A percentile compares a stretch with the other conserved stretches of the same genome.
These are phyloP conservation scores for Acanthopagrus latus DNA, from an alignment of 2,797 vertebrate genomes.

Conservation along the genomic window DNA sequence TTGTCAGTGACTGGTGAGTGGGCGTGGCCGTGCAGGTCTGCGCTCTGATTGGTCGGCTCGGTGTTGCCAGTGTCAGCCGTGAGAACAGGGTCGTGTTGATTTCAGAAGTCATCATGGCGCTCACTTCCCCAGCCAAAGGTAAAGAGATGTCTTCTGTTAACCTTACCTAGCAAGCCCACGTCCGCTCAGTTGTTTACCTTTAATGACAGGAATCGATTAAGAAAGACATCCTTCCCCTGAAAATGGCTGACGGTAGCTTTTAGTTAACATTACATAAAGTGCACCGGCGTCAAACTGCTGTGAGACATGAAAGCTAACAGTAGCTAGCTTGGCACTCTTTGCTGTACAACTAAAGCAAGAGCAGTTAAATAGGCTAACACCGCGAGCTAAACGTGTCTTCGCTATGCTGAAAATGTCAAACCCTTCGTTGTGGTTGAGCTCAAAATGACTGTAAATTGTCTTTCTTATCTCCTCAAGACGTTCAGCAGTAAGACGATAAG, in stretches of 20 bases:
- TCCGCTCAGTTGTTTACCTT: rapidly evolving
- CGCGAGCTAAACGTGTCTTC: background rate
- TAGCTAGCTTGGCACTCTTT: slow-evolving; percentile 49
- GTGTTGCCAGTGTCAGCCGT: slow-evolving; percentile 32
- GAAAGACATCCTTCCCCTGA: rapidly evolving
- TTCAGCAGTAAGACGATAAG: slow-evolving; percentile 57
- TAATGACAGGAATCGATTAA: too few relatives aligned
- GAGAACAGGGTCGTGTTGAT: slow-evolving; percentile 79
- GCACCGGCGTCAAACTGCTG: slow-evolving; percentile 29
- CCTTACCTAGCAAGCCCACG: background rate
- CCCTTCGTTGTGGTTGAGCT: too few relatives aligned
- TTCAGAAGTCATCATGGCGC: slow-evolving; percentile 88
- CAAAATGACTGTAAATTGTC: background rate
- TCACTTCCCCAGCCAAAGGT: slow-evolving; percentile 79
- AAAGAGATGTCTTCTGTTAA: slow-evolving; percentile 64
- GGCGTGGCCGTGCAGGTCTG: slow-evolving; percentile 37
- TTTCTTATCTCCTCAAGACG: slow-evolving; percentile 48
- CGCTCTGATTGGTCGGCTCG: slow-evolving; percentile 69
- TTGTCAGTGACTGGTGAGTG: background rate
- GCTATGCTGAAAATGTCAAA: background rate
- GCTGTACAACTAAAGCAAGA: slow-evolving; percentile 11
- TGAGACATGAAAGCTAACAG: slow-evolving; percentile 57
- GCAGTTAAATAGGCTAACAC: background rate
- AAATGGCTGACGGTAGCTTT: background rate
- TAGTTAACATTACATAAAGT: slow-evolving; percentile 11